Base-by-base conservation (phyloP, 2,113 vertebrate genomes). In the Dicentrarchus labrax region DNA sequence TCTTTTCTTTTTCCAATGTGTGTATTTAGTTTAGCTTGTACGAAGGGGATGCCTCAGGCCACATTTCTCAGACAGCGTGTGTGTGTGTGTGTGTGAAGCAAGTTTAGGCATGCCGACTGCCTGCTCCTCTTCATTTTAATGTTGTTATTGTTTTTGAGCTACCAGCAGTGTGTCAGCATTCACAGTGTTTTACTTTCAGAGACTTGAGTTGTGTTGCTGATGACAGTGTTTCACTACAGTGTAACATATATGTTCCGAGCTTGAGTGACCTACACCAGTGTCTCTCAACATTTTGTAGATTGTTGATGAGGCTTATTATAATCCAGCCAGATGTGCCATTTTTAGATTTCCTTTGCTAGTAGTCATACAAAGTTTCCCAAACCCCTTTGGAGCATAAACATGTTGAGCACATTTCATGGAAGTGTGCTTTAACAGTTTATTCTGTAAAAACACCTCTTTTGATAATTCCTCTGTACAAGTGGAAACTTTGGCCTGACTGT, bases 71-170 rank as follows among this genome's bases (percentile, higher is more conserved):
- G 72, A 67, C 22, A 10, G 38, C 19, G 19, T 77, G 38, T 67
- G 17, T 68, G 50, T 61, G 22, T 48, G 57, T 64, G 66, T 38
- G 72, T 47, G n/a, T 75, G 12, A 57, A 79, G 72, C 92, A 4
- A 77, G 92, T 91, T 71, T 19, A 62, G 85, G 67, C 92, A 76
- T 47, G 89, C 80, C 5, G 4, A 11, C 79, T 47, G 54, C 47
- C 36, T 75, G 62, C 76, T 71, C 24, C 21, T 64, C 66, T 54
- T 61, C 61, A 47, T 43, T 81, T n/a, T 60, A 38, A 45, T 75
- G 43, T 48, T 80, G 72, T 74, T 82, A 39, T 81, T 84, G 73
- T 78, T 80, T 65, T 82, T 22, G 56, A 76, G 50, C 50, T 30
- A 39, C 41, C 61, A 36, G 60, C 38, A 61, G 67, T 76, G 65